Evolutionary conservation across 2,113 vertebrate genomes (phyloP), one percentile per base, ranked within the genome.

Genomic region (Phasianus colchicus): DNA sequence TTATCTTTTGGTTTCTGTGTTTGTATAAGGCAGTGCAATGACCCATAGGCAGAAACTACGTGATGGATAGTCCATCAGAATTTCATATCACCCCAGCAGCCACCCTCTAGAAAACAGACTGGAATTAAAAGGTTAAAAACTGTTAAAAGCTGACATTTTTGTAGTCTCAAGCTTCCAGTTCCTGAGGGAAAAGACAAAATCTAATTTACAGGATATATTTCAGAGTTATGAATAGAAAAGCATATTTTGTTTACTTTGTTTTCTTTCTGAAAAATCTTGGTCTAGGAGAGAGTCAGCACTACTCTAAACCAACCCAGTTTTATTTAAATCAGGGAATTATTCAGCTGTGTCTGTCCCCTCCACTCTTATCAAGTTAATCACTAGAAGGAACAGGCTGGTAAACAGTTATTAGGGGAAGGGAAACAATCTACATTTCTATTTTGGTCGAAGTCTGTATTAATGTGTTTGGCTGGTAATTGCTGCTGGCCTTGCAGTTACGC

Each of bases 51-150:
- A 87, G 42, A 72, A 74, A 76, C 55, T 81, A 6, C 60, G 36
- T 80, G 92, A 85, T 82, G 67, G 88, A 95, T 96, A 80, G 89
- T 90, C 93, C 50, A 57, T 94, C 93, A 92, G 55, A 78, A 76
- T 94, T 90, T 94, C 80, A 55, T 88, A 71, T 48, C 10, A 69
- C 67, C 79, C 36, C 57, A 77, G 81, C 32, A 57, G 83, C 73
- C 79, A 88, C 14, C 36, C 73, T 95, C 86, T 94, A 77, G 93
- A 97, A 95, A 13, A 40, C 66, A 96, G 74, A 73, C 74, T 71
- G 88, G 86, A 94, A 97, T 94, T 63, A 88, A 97, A 95, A 92
- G 76, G 80, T 96, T 97, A 97, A 94, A 96, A 96, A 86, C 95
- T 95, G 81, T 94, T 94, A 94, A 90, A 95, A 95, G 47, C 54